Percentiles rank a stretch among this genome's conserved stretches.
phyloP scores from a whole-genome alignment of 2,888 invertebrate species.

The Apoda limacodes region DNA sequence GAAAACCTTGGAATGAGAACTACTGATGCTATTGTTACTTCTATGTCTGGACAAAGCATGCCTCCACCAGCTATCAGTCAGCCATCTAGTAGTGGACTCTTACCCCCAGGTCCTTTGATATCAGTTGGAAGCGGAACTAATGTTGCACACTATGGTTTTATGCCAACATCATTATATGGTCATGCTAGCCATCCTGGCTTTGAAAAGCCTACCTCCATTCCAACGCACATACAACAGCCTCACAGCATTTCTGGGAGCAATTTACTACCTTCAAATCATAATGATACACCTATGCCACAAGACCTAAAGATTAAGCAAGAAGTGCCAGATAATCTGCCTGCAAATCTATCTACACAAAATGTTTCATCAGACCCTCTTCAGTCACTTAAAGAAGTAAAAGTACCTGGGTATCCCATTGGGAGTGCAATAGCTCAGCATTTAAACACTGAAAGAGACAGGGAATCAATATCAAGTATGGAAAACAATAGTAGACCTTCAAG shows the following conservation, averaged over 20 bases:
- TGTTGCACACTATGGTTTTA: slow-evolving; percentile 73
- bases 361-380: slow-evolving; percentile 76
- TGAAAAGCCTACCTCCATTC: slow-evolving; percentile 51
- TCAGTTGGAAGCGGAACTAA: slow-evolving; percentile 70
- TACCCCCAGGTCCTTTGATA: slow-evolving; percentile 71
- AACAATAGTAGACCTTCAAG: slow-evolving; percentile 59
- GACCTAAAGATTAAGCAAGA: slow-evolving; percentile 68
- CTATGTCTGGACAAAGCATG: slow-evolving; percentile 50
- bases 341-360: slow-evolving; percentile 61
- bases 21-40: slow-evolving; percentile 40
- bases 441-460: slow-evolving; percentile 59
- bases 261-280: slow-evolving; percentile 40
- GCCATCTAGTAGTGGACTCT: slow-evolving; percentile 64
- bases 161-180: slow-evolving; percentile 63
- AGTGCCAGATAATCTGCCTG: slow-evolving; percentile 62
- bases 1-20: slow-evolving; percentile 53
- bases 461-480: slow-evolving; percentile 59
- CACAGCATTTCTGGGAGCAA: slow-evolving; percentile 41
- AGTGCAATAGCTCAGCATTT: slow-evolving; percentile 61
- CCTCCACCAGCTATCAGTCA: slow-evolving; percentile 62
- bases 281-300: slow-evolving; percentile 59
- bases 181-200: slow-evolving; percentile 41
- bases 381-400: slow-evolving; percentile 83
- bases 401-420: slow-evolving; percentile 76
- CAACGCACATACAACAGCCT: slow-evolving; percentile 51